Percentiles rank a stretch among this genome's conserved stretches.
Conservation (phyloP, 2,113 vertebrate species). For the Myiozetetes cayanensis region DNA sequence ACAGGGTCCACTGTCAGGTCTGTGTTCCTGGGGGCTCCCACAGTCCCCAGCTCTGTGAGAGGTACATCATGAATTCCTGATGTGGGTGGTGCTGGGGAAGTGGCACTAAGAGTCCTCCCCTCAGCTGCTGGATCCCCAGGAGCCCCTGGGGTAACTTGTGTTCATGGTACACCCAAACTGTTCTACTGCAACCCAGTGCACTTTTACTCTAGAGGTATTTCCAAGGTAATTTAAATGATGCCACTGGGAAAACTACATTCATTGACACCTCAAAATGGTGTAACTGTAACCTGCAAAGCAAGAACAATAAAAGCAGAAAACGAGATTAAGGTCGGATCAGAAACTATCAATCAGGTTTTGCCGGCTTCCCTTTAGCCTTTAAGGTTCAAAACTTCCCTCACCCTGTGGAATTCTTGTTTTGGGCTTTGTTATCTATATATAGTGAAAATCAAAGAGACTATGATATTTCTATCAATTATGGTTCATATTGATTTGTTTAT, state of each 20-base stretch:
- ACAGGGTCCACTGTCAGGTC: neutral
- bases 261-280: neutral
- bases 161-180: neutral
- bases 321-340: neutral
- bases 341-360: neutral
- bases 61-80: neutral
- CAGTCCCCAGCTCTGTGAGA: neutral
- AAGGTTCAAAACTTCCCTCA: neutral
- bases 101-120: neutral
- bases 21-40: neutral
- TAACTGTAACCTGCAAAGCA: neutral
- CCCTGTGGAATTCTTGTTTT: neutral
- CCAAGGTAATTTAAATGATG: neutral
- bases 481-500: neutral
- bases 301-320: neutral
- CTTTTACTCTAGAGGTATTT: neutral
- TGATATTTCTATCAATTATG: neutral
- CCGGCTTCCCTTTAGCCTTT: neutral
- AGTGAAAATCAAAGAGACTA: neutral
- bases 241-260: neutral
- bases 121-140: neutral
- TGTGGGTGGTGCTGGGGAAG: neutral
- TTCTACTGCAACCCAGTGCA: neutral
- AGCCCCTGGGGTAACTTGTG: neutral
- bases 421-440: neutral